A percentile compares a stretch with the other conserved stretches of the same genome.
These are phyloP conservation scores for Willisornis vidua DNA, from an alignment of 2,113 vertebrate species.

Conservation along the genomic window DNA sequence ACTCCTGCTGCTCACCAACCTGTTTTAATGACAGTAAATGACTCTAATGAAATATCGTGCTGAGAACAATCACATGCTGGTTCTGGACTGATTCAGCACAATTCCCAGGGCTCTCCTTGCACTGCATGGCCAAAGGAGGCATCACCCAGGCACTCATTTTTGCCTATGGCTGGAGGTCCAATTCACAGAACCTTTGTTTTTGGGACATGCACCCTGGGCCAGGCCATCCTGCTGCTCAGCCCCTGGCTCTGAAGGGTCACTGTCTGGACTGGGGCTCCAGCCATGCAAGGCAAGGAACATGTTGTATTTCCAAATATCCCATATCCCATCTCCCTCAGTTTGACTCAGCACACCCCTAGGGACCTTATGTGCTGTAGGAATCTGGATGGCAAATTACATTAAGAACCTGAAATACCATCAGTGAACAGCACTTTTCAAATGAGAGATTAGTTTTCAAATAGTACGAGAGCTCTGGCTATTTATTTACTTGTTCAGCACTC, in stretches of 20 bases:
- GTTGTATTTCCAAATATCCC: background rate
- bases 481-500: background rate
- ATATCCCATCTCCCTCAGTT: background rate
- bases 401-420: background rate
- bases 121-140: rapidly evolving
- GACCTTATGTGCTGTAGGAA: background rate
- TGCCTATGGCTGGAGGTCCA: background rate
- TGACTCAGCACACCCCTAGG: background rate
- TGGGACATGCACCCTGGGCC: rapidly evolving
- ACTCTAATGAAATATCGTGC: background rate
- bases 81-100: background rate
- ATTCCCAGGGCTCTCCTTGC: background rate
- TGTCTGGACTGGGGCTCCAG: background rate
- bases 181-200: background rate
- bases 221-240: background rate
- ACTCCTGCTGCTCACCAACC: background rate
- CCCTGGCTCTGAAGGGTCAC: rapidly evolving
- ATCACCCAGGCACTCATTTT: background rate
- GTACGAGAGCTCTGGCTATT: background rate
- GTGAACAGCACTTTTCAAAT: background rate
- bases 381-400: background rate
- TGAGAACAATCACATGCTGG: background rate
- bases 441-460: background rate
- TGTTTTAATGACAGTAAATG: background rate
- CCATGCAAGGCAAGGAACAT: rapidly evolving